Evolutionary conservation across 2,113 vertebrate species (phyloP), one percentile per base, ranked within the genome.

Genomic region (Oplegnathus fasciatus): DNA sequence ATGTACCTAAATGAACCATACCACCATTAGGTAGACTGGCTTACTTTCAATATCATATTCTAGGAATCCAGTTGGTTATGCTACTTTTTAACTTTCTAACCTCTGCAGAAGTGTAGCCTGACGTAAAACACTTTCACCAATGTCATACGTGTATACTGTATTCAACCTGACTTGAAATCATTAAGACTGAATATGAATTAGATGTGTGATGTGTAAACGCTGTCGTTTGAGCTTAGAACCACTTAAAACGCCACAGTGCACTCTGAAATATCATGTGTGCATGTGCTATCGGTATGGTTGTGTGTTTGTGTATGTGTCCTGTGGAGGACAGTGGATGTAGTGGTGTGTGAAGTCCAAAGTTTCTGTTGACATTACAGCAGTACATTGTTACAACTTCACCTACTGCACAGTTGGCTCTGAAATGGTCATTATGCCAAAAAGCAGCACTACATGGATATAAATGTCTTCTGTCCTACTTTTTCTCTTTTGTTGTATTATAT

Each of bases 311-410:
- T 75, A 61, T 66, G 46, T 86, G 75, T 61, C 13, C 40, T 62
- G 58, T 52, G 9, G 44, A 70, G 30, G 52, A 40, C n/a, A 46
- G 61, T 73, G 64, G 28, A 28, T 77, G 78, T 22, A 37, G 50
- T 54, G 46, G 71, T 44, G 75, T 86, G 81, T 85, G 76, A 81
- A 86, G 89, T 91, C 82, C 87, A 90, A 89, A 80, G 88, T 87
- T 60, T 83, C 17, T 90, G 85, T 93, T 93, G 87, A 92, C 72
- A 78, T 80, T 80, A 37, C 54, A 57, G 24, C 65, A 76, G 64
- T 37, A 57, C 14, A 52, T 73, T 75, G 77, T 87, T 76, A 24
- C 15, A 70, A 20, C 8, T 64, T 57, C 55, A 34, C 13, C 42
- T 32, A 13, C 24, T 55, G 20, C 64, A 15, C 9, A 48, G 44